Percentiles rank a stretch among this genome's conserved stretches.
Conservation (phyloP, 2,797 vertebrate species). For the Myoxocephalus aenaeus region DNA sequence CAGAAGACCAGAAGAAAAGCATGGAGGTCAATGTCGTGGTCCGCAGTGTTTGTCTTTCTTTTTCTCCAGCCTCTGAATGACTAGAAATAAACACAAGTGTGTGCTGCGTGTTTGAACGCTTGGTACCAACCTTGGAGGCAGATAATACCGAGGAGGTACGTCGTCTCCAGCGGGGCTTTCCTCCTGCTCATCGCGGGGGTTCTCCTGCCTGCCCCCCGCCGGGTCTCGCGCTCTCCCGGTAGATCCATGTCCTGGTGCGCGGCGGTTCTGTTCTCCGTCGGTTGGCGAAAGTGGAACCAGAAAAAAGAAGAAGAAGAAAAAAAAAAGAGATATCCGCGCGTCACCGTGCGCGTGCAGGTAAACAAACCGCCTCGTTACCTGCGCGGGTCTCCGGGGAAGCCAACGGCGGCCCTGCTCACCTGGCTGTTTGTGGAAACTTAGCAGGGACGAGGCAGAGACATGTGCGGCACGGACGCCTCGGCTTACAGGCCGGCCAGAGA, state of each 20-base stretch:
- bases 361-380: conserved; percentile 38
- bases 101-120: background rate
- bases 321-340: conserved; percentile 22
- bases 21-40: conserved; percentile 46
- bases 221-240: conserved; percentile 35
- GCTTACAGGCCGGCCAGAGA: conserved; percentile 29
- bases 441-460: conserved; percentile 38
- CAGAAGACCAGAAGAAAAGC: background rate
- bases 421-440: conserved; percentile 40
- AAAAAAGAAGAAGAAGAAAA: background rate
- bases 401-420: conserved; percentile 52
- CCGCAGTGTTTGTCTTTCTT: background rate
- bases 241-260: conserved; percentile 71
- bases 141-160: conserved; percentile 64
- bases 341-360: conserved; percentile 60
- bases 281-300: conserved; percentile 15
- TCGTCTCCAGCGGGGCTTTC: conserved; percentile 33
- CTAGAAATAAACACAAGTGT: fast-evolving
- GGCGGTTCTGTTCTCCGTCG: conserved; percentile 25
- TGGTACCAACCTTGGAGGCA: conserved; percentile 78
- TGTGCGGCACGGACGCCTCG: conserved; percentile 46
- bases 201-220: conserved; percentile 44
- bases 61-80: background rate
- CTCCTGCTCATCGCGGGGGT: conserved; percentile 50
- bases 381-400: conserved; percentile 35